Conservation (phyloP, 1,140 invertebrate species). For the Nautilus pompilius region DNA sequence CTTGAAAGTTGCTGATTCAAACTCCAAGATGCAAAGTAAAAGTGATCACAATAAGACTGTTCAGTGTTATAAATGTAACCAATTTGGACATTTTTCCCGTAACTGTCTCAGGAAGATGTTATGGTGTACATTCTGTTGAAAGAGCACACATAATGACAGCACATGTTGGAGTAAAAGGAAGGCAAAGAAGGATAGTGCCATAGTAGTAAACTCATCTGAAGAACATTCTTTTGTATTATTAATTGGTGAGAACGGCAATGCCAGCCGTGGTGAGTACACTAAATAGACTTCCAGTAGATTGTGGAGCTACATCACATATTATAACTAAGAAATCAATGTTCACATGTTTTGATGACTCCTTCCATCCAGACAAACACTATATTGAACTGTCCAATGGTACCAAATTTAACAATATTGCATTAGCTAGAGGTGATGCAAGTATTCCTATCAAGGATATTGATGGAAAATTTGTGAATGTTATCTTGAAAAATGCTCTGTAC, state of each 20-base stretch:
- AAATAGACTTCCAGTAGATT: too few species aligned
- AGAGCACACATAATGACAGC: too few species aligned
- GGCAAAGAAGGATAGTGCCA: neutral
- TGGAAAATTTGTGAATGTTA: constrained; percentile 2
- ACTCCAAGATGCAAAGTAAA: neutral
- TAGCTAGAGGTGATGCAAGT: constrained; percentile 3
- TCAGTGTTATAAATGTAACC: too few species aligned
- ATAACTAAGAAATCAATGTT: constrained; percentile 12
- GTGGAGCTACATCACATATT: too few species aligned
- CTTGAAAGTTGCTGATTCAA: neutral
- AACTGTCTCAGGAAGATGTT: neutral
- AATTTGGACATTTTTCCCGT: too few species aligned
- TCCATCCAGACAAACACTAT: constrained; percentile 5
- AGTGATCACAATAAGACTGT: too few species aligned
- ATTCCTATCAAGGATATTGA: constrained; percentile 1
- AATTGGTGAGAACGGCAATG: neutral
- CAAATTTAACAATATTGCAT: neutral
- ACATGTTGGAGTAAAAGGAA: too few species aligned
- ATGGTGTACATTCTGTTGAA: too few species aligned
- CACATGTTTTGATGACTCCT: constrained; percentile 4
- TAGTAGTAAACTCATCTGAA: neutral
- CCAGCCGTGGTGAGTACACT: neutral
- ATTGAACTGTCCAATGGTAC: constrained; percentile 17
- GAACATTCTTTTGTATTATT: neutral
- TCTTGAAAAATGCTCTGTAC: constrained; percentile 11